Evolutionary conservation across 2,888 invertebrate species (phyloP).

Genomic region (Agriopis aurantiaria): DNA sequence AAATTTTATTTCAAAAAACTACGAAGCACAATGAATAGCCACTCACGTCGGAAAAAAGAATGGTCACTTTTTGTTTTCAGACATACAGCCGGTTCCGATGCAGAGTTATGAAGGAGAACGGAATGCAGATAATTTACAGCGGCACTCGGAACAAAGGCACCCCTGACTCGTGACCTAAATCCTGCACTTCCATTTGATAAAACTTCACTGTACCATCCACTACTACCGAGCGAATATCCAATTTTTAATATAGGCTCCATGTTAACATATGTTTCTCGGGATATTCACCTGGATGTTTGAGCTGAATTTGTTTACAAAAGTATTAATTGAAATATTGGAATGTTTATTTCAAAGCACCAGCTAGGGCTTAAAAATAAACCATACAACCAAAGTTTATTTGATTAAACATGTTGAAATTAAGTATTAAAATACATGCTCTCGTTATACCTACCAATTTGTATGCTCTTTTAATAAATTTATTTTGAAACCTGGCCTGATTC

Average conservation of each 20-base stretch:
- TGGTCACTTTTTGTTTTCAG: conserved; percentile 50
- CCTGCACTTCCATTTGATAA: conserved; percentile 61
- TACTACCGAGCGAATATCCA: conserved; percentile 39
- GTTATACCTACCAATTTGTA: not conserved
- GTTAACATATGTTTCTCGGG: conserved; percentile 25
- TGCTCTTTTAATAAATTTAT: not conserved
- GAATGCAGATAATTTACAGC: conserved; percentile 74
- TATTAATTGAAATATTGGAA: conserved; percentile 46
- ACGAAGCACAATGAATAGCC: conserved; percentile 49
- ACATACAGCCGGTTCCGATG: conserved; percentile 60
- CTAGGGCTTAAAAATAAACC: conserved; percentile 33
- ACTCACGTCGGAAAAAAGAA: conserved; percentile 45
- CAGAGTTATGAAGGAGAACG: conserved; percentile 72
- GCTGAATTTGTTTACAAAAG: conserved; percentile 39
- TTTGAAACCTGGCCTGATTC: not conserved
- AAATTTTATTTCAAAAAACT: conserved; percentile 36
- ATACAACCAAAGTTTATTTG: conserved; percentile 41
- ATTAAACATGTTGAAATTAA: conserved; percentile 35
- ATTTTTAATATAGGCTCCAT: conserved; percentile 41
- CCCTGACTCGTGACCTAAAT: conserved; percentile 71
- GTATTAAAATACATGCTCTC: conserved; percentile 20
- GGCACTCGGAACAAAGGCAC: conserved; percentile 70
- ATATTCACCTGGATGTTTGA: conserved; percentile 34
- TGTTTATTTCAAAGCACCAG: conserved; percentile 37
- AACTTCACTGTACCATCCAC: conserved; percentile 54